Conservation (phyloP, 2,888 invertebrate species). For the Pseudococcus longispinus region DNA sequence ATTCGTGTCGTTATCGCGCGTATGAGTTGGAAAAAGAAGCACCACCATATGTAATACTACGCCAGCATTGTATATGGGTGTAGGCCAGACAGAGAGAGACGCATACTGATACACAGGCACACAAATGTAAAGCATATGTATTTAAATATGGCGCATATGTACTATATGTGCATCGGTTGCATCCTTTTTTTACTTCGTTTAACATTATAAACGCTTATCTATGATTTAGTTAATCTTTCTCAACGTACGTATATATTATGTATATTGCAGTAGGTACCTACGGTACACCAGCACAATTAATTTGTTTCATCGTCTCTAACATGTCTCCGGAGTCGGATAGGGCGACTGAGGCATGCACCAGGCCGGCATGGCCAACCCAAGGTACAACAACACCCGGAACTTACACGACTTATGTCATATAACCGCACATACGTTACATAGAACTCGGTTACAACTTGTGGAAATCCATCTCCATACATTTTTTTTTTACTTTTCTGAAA, state of each 20-base stretch:
- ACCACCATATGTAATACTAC: not conserved
- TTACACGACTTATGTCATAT: conserved; percentile 9
- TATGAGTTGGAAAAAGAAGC: conserved; percentile 6
- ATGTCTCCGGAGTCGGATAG: not conserved
- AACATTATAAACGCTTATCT: conserved; percentile 38
- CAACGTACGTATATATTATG: not conserved
- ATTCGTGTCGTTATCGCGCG: conserved; percentile 55
- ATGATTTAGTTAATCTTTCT: conserved; percentile 30
- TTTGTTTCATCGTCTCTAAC: conserved; percentile 15
- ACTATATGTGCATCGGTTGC: conserved; percentile 45
- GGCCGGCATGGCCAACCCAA: not conserved
- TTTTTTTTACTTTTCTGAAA: no score
- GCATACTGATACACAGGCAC: not conserved
- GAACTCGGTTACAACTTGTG: no score
- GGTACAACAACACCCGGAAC: not conserved
- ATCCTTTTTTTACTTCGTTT: conserved; percentile 43
- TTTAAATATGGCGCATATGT: not conserved
- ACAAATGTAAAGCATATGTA: not conserved
- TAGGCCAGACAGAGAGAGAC: not conserved
- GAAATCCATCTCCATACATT: no score
- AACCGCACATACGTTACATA: no score
- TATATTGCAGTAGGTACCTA: not conserved
- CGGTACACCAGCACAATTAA: not conserved
- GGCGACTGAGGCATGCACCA: not conserved
- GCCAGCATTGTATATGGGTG: not conserved